These are phyloP conservation scores for Rhinoptilus africanus DNA, from an alignment of 2,113 vertebrate genomes.

Conservation along the genomic window DNA sequence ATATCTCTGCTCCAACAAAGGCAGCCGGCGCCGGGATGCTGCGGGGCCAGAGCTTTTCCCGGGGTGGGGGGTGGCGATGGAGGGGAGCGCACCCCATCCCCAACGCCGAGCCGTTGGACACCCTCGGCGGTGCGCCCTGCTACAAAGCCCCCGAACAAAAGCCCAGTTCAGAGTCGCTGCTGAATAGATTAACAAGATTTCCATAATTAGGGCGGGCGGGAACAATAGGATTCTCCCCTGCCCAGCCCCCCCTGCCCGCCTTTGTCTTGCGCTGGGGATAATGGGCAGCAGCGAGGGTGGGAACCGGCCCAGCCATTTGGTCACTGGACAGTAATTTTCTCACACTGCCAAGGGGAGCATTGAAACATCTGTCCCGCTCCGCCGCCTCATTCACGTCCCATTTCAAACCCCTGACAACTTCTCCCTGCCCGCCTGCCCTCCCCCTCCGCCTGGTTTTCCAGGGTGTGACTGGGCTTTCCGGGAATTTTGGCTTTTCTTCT, in stretches of 20 bases:
- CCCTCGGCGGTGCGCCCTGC: conserved; percentile 18
- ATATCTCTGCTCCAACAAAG: background rate
- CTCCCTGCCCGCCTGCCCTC: background rate
- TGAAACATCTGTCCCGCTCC: conserved; percentile 79
- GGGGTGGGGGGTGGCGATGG: background rate
- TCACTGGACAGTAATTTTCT: conserved; percentile 79
- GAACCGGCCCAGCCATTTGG: conserved; percentile 77
- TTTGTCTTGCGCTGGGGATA: conserved; percentile 87
- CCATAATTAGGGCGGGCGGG: conserved; percentile 88
- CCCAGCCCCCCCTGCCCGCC: conserved; percentile 69
- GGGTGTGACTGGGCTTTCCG: background rate
- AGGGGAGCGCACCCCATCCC: background rate
- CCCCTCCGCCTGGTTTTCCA: background rate
- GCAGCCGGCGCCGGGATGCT: rapidly evolving
- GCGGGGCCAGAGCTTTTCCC: background rate
- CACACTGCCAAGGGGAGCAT: conserved; percentile 80
- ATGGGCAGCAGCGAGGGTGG: conserved; percentile 76
- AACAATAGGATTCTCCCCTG: conserved; percentile 89
- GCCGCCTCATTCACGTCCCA: conserved; percentile 38
- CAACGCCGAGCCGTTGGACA: conserved; percentile 45
- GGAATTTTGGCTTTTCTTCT: background rate
- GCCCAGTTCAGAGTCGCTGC: conserved; percentile 70
- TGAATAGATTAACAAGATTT: conserved; percentile 99
- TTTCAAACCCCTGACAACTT: conserved; percentile 29
- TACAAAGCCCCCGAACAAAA: conserved; percentile 68